A percentile compares a stretch with the other conserved stretches of the same genome.
Evolutionary conservation across 2,888 invertebrate species (phyloP).

Genomic region (Epistrophe grossulariae): DNA sequence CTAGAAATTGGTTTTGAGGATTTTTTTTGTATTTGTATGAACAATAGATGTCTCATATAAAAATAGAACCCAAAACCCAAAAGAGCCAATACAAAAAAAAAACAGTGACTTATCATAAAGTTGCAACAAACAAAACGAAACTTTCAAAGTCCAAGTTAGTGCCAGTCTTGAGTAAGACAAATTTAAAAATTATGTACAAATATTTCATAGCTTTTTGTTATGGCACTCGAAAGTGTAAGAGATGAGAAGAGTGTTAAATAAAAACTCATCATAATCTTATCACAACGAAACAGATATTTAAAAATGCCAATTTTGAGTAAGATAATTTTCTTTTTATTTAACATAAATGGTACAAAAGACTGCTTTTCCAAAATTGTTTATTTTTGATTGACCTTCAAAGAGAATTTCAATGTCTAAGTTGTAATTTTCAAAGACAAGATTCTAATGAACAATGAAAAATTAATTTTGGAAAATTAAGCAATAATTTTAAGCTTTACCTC

Average conservation of each 20-base stretch:
- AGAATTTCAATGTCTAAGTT: neutral
- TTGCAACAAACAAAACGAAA: neutral
- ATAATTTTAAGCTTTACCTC: neutral
- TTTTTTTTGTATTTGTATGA: neutral
- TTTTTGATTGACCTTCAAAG: neutral
- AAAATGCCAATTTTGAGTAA: constrained; percentile 6
- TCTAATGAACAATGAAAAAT: neutral
- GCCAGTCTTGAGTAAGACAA: constrained; percentile 1
- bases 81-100: neutral
- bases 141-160: neutral
- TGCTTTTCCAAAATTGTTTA: neutral
- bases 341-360: constrained; percentile 5
- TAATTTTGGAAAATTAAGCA: neutral
- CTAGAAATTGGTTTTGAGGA: neutral
- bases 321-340: constrained; percentile 3
- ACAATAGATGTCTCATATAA: neutral
- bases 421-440: neutral
- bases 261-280: neutral
- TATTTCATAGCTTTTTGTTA: neutral
- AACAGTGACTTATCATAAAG: constrained; percentile 1
- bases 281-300: neutral
- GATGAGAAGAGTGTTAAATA: neutral
- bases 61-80: neutral
- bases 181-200: neutral
- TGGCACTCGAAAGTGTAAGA: neutral